Base-by-base conservation (phyloP, 2,797 vertebrate species). In the Acridotheres tristis region DNA sequence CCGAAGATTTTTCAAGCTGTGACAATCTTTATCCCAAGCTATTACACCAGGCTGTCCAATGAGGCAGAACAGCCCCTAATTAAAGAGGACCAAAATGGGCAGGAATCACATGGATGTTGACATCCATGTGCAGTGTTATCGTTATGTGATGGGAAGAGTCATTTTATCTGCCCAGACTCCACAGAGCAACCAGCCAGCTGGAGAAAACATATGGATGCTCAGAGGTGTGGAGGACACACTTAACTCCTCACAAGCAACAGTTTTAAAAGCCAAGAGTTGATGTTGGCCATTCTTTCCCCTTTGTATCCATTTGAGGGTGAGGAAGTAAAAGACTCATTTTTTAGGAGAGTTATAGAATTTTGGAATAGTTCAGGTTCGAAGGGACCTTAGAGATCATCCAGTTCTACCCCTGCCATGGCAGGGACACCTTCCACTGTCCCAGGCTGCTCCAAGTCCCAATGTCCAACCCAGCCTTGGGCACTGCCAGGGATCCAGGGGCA, bases 1-100 rank as follows among this genome's bases (percentile, higher is more conserved):
- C 79, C 53, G 30, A 85, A 88, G 89, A 84, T 66, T 82, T 84
- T 63, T 95, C 94, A 96, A 85, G 73, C 91, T 90, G 88, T 69
- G 89, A 86, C 88, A 93, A 81, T 89, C 87, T 94, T 92, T 66
- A 84, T 93, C 88, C 82, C 55, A 73, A 81, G 82, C 92, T 76
- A 91, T 92, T 93, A 88, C 74, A 93, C 82, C 82, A 88, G 74
- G 48, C 80, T 72, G 80, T 18, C 80, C 95, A 90, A 76, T 57
- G 83, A 95, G 87, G 82, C 91, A 94, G 85, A 89, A 92, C 82
- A 94, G 63, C 55, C 62, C 63, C 73, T 88, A 89, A 92, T 84
- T 88, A 94, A 96, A 78, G 69, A 72, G 71, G 82, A 84, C 62
- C 79, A 86, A 88, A 94, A 88, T 7, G 62, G 79, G 88, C 59